phyloP scores from a whole-genome alignment of 1,140 invertebrate genomes.

The Stegodyphus mimosarum region DNA sequence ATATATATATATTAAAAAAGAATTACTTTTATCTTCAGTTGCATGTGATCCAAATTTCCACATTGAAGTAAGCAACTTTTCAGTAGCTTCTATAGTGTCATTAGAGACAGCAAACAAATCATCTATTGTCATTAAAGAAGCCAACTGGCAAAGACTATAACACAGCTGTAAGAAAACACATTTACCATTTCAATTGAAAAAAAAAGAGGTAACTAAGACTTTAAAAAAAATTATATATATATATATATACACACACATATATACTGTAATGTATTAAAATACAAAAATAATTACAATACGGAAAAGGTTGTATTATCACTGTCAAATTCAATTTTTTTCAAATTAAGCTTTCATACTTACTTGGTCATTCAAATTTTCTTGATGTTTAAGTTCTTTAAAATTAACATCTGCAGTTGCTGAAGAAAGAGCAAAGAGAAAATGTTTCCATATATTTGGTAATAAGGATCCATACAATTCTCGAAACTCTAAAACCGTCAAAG shows the following conservation, averaged over 20 bases:
- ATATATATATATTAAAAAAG: not conserved
- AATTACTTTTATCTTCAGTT: constrained; percentile 46
- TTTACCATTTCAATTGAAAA: not conserved
- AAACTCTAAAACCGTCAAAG: constrained; percentile 74
- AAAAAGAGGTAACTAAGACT: too few species aligned
- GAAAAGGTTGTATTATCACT: too few species aligned
- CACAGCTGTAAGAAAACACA: constrained; percentile 33
- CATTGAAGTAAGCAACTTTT: constrained; percentile 35
- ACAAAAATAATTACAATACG: too few species aligned
- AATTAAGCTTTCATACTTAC: not conserved
- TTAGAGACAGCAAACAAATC: constrained; percentile 3
- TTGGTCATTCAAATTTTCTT: constrained; percentile 38
- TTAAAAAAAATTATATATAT: too few species aligned
- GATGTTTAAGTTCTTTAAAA: constrained; percentile 58
- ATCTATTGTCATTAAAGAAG: not conserved
- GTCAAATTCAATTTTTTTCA: too few species aligned
- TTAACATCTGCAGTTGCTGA: constrained; percentile 25
- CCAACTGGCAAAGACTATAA: constrained; percentile 34
- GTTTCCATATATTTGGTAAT: constrained; percentile 75
- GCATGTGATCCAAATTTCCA: constrained; percentile 40
- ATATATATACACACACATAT: too few species aligned
- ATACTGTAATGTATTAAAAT: too few species aligned
- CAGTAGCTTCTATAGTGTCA: not conserved
- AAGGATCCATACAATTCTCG: constrained; percentile 75
- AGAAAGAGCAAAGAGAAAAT: constrained; percentile 8